Conservation (phyloP, 2,888 invertebrate genomes). For the Clanis bilineata region DNA sequence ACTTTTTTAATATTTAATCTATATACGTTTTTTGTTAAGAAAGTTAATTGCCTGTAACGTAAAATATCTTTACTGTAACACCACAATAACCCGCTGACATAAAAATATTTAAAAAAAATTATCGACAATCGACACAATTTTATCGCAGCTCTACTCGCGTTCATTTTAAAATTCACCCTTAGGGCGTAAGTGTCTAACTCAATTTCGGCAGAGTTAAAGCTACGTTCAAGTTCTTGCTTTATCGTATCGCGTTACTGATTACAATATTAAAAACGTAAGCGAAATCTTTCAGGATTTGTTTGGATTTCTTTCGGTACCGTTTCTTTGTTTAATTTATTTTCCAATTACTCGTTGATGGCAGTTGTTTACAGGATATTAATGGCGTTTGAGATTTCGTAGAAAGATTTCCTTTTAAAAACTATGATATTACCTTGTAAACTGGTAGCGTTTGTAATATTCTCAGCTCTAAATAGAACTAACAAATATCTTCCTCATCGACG, state of each 20-base stretch:
- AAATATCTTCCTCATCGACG: too few species aligned
- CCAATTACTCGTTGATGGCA: neutral
- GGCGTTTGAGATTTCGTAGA: neutral
- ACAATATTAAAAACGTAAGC: constrained; percentile 17
- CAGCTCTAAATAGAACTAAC: too few species aligned
- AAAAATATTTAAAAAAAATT: neutral
- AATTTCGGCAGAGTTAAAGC: constrained; percentile 30
- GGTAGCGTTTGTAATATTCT: too few species aligned
- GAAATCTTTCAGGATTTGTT: neutral
- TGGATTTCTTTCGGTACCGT: neutral
- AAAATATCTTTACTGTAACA: too few species aligned
- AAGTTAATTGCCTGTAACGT: too few species aligned
- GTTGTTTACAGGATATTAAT: neutral
- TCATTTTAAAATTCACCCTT: constrained; percentile 32
- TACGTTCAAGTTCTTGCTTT: constrained; percentile 22
- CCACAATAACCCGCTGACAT: neutral
- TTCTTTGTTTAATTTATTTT: constrained; percentile 14
- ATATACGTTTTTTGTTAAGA: too few species aligned
- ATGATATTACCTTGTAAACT: too few species aligned
- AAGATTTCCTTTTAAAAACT: too few species aligned
- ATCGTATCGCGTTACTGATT: constrained; percentile 20
- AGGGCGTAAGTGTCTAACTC: constrained; percentile 25
- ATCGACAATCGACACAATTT: constrained; percentile 9
- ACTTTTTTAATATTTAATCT: too few species aligned
- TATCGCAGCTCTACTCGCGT: constrained; percentile 13